phyloP scores from a whole-genome alignment of 2,888 invertebrate species.

The Pemphredon lugubris region DNA sequence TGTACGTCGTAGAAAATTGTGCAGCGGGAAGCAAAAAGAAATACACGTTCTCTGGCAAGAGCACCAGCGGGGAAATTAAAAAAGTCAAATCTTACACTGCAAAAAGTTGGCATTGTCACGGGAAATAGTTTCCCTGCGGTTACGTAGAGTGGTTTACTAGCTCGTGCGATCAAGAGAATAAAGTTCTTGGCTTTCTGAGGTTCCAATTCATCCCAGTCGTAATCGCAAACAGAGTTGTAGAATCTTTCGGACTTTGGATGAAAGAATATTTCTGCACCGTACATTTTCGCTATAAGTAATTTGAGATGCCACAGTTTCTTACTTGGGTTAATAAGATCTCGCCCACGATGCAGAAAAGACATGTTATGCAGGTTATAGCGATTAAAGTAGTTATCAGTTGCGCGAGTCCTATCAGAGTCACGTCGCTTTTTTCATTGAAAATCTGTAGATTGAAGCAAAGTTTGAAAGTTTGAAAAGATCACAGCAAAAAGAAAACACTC shows the following conservation, averaged over 20 bases:
- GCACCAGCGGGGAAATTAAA: no score
- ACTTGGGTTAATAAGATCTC: constrained; percentile 14
- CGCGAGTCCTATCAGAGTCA: not conserved
- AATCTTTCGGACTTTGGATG: constrained; percentile 21
- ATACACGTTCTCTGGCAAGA: no score
- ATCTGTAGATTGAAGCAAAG: not conserved
- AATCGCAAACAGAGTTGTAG: constrained; percentile 10
- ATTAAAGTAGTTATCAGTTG: not conserved
- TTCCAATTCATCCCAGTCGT: constrained; percentile 5
- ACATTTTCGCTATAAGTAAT: no score
- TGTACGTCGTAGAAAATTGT: not conserved
- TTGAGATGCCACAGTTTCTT: not conserved
- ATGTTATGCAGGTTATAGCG: not conserved
- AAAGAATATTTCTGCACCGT: not conserved
- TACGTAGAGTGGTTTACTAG: constrained; percentile 15
- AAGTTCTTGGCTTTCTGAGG: constrained; percentile 12
- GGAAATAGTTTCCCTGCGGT: constrained; percentile 22
- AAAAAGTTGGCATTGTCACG: constrained; percentile 22
- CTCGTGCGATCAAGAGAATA: constrained; percentile 12
- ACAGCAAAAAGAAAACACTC: not conserved
- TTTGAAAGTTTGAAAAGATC: not conserved
- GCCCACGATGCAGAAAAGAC: constrained; percentile 3
- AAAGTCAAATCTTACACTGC: constrained; percentile 14
- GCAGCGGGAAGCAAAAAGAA: no score
- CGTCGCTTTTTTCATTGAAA: not conserved